A percentile compares a stretch with the other conserved stretches of the same genome.
These are phyloP conservation scores for Aurelia coerulea DNA, from an alignment of 30 jellyfish, hydroid and myxozoan species.

Conservation along the genomic window DNA sequence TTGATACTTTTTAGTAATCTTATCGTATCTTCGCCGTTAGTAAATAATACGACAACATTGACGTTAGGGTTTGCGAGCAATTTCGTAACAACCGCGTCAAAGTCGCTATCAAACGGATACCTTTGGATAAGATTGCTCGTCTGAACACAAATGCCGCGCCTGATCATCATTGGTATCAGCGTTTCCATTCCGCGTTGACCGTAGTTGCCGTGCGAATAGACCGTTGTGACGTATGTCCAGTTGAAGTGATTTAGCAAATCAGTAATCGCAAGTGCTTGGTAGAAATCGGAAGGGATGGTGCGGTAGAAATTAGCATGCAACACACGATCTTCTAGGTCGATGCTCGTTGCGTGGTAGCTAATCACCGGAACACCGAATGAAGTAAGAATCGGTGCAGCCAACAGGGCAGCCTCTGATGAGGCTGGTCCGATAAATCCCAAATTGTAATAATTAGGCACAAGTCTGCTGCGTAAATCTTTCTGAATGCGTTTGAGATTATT, in stretches of 20 bases:
- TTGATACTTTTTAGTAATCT: constrained; percentile 14
- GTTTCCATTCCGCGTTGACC: constrained; percentile 50
- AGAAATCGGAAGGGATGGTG: constrained; percentile 75
- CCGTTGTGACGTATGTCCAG: constrained; percentile 49
- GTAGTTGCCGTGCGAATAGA: constrained; percentile 37
- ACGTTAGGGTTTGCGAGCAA: constrained; percentile 23
- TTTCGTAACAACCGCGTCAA: constrained; percentile 1
- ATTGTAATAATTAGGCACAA: not conserved
- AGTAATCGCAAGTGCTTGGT: constrained; percentile 41
- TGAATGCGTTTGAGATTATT: constrained; percentile 16
- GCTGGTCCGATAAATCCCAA: constrained; percentile 56
- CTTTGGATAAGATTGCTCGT: constrained; percentile 25
- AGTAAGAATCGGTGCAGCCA: constrained; percentile 43
- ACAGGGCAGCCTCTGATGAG: constrained; percentile 48
- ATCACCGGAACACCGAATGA: constrained; percentile 42
- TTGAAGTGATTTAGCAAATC: constrained; percentile 44
- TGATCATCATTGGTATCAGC: constrained; percentile 1
- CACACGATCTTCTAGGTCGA: constrained; percentile 43
- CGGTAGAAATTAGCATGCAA: constrained; percentile 61
- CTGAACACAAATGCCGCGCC: constrained; percentile 38
- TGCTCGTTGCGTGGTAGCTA: constrained; percentile 65
- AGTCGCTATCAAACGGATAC: not conserved
- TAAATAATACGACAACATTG: constrained; percentile 44
- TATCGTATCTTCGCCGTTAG: constrained; percentile 48
- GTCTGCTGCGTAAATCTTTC: not conserved